These are phyloP conservation scores for Margaritifera margaritifera DNA, from an alignment of 2,888 invertebrate genomes.

Conservation along the genomic window DNA sequence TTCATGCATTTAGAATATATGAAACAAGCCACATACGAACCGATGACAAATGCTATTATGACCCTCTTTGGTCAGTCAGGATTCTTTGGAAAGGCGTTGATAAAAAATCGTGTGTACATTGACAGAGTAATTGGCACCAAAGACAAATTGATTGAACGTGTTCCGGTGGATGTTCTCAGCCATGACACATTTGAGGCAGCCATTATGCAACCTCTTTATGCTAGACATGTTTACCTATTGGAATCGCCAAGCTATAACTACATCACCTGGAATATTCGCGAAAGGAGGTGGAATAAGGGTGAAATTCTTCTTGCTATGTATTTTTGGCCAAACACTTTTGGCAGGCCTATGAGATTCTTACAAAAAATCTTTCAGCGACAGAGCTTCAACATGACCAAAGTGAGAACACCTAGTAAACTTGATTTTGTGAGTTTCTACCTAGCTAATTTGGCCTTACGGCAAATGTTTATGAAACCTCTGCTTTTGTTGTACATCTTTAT, in stretches of 20 bases:
- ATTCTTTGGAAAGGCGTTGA: constrained; percentile 63
- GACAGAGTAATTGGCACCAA: constrained; percentile 59
- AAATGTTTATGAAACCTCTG: constrained; percentile 66
- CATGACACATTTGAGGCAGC: constrained; percentile 67
- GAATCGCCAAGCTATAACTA: constrained; percentile 64
- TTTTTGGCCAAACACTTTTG: constrained; percentile 60
- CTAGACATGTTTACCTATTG: constrained; percentile 50
- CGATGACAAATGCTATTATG: constrained; percentile 61
- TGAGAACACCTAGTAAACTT: constrained; percentile 57
- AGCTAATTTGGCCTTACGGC: constrained; percentile 61
- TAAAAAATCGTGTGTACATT: constrained; percentile 61
- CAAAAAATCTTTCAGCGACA: constrained; percentile 55
- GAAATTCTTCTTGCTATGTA: constrained; percentile 62
- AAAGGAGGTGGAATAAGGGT: constrained; percentile 63
- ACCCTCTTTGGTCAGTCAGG: constrained; percentile 58
- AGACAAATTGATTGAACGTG: constrained; percentile 57
- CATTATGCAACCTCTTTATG: constrained; percentile 56
- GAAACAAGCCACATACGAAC: constrained; percentile 60
- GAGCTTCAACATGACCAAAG: constrained; percentile 56
- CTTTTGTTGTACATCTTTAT: constrained; percentile 55
- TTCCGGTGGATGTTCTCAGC: constrained; percentile 64
- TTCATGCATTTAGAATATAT: constrained; percentile 64
- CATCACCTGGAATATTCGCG: constrained; percentile 63
- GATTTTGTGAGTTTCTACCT: constrained; percentile 62
- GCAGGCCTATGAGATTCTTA: constrained; percentile 55